Evolutionary conservation across 2,113 vertebrate genomes (phyloP), one percentile per base, ranked within the genome.

Genomic region (Marmota monax): DNA sequence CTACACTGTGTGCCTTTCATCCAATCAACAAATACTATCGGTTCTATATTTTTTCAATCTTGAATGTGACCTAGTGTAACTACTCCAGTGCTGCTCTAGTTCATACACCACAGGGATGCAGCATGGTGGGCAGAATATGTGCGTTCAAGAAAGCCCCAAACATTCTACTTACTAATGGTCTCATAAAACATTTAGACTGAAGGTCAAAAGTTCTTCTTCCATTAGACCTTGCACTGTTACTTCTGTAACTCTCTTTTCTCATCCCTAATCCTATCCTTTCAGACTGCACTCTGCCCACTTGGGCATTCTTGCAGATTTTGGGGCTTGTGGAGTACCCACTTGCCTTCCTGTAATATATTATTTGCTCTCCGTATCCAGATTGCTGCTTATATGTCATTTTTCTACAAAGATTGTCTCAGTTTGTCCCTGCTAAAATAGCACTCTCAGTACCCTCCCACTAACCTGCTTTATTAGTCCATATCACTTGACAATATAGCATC

Each of bases 61-160:
- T 82, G 23, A 73, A 72, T 65, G 39, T 18, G 29, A 88, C 65
- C 25, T 51, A 51, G 37, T 80, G 37, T 79, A 39, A 10, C 6
- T 25, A 48, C 3, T 34, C 25, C 11, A 39, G 6, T 63, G 53
- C 2, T 32, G 23, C 34, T 70, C 0, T 2, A 23, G 16, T 42
- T 87, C 22, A 3, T 87, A 11, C 34, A 34, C 11, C 7, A 51
- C 45, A 61, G 74, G 39, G 5, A 17, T 69, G 25, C 4, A 65
- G 34, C 1, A 1, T 27, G 51, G 20, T 17, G 18, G 11, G 9
- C 4, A n/a, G 16, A 45, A 29, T 8, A 2, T 0, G 3, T n/a
- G 37, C 63, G 14, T 14, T 22, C 61, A 13, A 17, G 74, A 13
- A 74, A 80, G 13, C 5, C 42, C 53, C 32, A 69, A 20, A 65